Base-by-base conservation (phyloP, 2,888 invertebrate genomes). In the Chirona hameri region DNA sequence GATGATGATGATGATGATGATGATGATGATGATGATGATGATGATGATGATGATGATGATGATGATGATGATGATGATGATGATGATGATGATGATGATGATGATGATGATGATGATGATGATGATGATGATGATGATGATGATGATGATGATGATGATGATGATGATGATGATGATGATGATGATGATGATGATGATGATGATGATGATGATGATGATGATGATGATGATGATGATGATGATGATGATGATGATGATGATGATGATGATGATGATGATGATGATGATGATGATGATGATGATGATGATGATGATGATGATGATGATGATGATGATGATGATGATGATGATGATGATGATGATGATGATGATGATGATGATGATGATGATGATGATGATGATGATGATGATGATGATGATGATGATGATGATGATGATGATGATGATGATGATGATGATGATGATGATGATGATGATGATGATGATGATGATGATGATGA, bases 1-100 rank as follows among this genome's bases (percentile, higher is more conserved):
- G 65, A 65, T 65, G n/a, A 65, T 65, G 65, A 65, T 65, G 65
- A 65, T 65, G n/a, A 65, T 65, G 65, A 65, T 65, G 65, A 65
- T 65, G n/a, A 65, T 65, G 65, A 65, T 65, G 65, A 65, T 65
- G n/a, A 65, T 65, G 65, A 65, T 65, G 65, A 65, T 65, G n/a
- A 65, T 65, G 65, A 65, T 65, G 65, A n/a, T 65, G n/a, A 65
- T 65, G 65, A 65, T 65, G 65, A 65, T 65, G n/a, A 65, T 65
- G 65, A 65, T 65, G 65, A 65, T 65, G n/a, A 65, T 65, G 65
- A 65, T 65, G 65, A 65, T 65, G n/a, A 65, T 65, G 65, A 65
- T 65, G 65, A 65, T 65, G n/a, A 65, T 65, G 65, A 65, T 65
- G 65, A 65, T 65, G n/a, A 65, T 65, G 65, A 65, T 65, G 65